Evolutionary conservation across 2,113 vertebrate genomes (phyloP).

Genomic region (Burhinus oedicnemus): DNA sequence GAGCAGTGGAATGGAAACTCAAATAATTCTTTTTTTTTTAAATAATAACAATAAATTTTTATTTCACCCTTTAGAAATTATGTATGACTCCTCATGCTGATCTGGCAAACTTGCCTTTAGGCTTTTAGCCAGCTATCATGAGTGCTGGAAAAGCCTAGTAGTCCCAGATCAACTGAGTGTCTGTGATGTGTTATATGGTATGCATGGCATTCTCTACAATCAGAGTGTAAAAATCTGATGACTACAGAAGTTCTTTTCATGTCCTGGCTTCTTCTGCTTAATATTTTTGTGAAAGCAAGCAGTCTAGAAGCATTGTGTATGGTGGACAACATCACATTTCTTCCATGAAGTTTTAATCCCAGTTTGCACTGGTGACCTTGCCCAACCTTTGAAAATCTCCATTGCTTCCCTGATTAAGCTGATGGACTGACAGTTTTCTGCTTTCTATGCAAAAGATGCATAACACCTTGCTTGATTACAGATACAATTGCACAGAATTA

Average conservation of each 20-base stretch:
- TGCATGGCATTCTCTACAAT: neutral
- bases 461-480: constrained; percentile 51
- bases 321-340: neutral
- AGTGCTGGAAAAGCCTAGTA: neutral
- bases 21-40: neutral
- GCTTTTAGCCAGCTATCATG: neutral
- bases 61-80: neutral
- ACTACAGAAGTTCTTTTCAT: neutral
- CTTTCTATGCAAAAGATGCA: constrained; percentile 34
- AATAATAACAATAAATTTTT: neutral
- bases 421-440: constrained; percentile 36
- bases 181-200: neutral
- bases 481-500: constrained; percentile 46
- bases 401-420: constrained; percentile 1
- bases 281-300: neutral
- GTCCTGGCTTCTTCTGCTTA: neutral
- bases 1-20: neutral
- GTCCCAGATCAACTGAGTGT: neutral
- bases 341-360: neutral
- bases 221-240: neutral
- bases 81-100: neutral
- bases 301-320: neutral
- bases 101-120: neutral
- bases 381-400: neutral
- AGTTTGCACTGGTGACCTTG: constrained; percentile 9